Evolutionary conservation across 2,113 vertebrate species (phyloP).

Genomic region (Callipepla californica): DNA sequence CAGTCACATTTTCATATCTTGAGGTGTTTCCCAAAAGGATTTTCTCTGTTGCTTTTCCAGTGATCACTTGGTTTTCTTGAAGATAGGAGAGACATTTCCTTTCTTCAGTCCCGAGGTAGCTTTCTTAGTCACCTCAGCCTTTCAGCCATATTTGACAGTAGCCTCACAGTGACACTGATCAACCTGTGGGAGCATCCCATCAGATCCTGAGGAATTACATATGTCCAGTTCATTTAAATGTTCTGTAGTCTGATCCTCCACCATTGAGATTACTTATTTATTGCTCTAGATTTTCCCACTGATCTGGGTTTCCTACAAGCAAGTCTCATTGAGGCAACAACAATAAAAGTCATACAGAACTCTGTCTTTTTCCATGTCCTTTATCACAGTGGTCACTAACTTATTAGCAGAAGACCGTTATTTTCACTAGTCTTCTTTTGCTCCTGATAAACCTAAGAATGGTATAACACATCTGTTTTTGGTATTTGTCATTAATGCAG

Average conservation of each 20-base stretch:
- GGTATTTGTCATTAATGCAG: background rate
- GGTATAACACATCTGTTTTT: background rate
- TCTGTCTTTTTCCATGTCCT: background rate
- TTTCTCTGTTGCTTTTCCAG: background rate
- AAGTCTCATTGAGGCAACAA: background rate
- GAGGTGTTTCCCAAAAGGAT: background rate
- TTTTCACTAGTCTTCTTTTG: background rate
- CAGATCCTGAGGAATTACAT: background rate
- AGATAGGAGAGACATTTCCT: background rate
- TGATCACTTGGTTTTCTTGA: background rate
- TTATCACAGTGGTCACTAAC: background rate
- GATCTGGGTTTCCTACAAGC: background rate
- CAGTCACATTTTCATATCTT: background rate
- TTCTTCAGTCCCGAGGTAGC: background rate
- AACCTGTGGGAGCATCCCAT: background rate
- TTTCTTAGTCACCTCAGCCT: background rate
- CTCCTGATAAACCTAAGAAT: background rate
- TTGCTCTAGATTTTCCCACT: background rate
- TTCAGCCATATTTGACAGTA: background rate
- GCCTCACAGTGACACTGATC: rapidly evolving
- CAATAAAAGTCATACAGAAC: background rate
- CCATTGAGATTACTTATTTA: background rate
- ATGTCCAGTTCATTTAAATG: background rate
- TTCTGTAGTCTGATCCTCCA: background rate
- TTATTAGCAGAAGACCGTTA: background rate